Evolutionary conservation across 2,797 vertebrate genomes (phyloP), one percentile per base, ranked within the genome.

Genomic region (Chelon labrosus): DNA sequence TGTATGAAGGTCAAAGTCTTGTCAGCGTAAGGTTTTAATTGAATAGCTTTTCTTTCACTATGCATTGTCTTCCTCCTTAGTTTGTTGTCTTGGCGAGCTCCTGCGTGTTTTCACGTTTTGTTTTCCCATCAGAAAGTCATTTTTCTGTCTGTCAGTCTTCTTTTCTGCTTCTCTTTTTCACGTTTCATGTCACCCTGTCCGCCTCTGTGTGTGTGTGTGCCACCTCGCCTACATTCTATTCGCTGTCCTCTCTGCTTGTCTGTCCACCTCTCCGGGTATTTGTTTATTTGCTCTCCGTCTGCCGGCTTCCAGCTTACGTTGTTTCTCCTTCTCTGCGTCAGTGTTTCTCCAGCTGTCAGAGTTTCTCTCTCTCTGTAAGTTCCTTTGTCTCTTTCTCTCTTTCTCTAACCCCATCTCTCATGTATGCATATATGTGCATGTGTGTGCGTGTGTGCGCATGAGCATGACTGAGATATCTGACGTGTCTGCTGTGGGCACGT

Each of bases 301-400:
- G 79, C 85, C 52, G 9, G 81, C 82, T 83, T 87, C 64, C 75
- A 27, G 80, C 79, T 88, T 76, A 90, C 13, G 13, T 77, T 83
- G 72, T 85, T 89, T 82, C 51, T 88, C 78, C 83, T 91, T 90
- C 85, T 92, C 76, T 72, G 66, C 75, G 75, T 89, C 88, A 94
- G 93, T 93, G 93, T 91, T 89, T 93, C 85, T 91, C 92, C 73
- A 89, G 93, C 90, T 93, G 93, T 92, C 92, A 94, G 90, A 91
- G 90, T 93, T 91, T 92, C 84, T 91, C 93, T 91, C 82, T 92
- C 44, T 93, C 91, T 93, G 92, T 92, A 92, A 92, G 92, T 93
- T 83, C 58, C 68, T 83, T 84, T 81, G 80, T 87, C 74, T 51
- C 72, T 83, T 82, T 81, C 73, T 83, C 57, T 79, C 56, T 86